Evolutionary conservation across 2,888 invertebrate genomes (phyloP).

Genomic region (Julus scandinavius): DNA sequence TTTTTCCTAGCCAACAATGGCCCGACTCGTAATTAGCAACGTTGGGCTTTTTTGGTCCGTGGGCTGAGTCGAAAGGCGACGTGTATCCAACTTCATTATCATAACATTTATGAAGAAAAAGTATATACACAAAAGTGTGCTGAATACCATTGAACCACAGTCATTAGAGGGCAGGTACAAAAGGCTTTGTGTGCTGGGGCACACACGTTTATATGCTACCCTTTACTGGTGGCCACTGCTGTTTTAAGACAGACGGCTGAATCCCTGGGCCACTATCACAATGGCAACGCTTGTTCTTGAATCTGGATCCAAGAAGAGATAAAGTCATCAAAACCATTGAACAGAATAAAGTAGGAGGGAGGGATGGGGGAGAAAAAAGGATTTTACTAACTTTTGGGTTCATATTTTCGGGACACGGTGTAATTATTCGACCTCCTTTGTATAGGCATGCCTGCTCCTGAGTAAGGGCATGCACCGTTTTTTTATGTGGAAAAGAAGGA

Average conservation of each 20-base stretch:
- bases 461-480: not conserved
- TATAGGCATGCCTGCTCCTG: too few relatives aligned
- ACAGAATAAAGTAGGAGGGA: too few relatives aligned
- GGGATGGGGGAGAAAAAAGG: not conserved
- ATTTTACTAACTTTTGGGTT: not conserved
- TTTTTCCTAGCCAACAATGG: conserved; percentile 3
- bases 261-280: not conserved
- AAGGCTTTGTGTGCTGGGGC: conserved; percentile 16
- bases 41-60: conserved; percentile 28
- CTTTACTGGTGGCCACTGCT: not conserved
- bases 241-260: conserved; percentile 22
- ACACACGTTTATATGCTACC: not conserved
- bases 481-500: not conserved
- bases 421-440: not conserved
- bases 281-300: conserved; percentile 1
- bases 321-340: not conserved
- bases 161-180: conserved; percentile 41
- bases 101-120: conserved; percentile 9
- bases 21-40: not conserved
- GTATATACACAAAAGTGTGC: not conserved
- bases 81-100: not conserved
- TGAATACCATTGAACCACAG: not conserved
- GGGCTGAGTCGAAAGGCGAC: not conserved
- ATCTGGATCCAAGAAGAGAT: conserved; percentile 1
- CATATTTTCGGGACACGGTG: conserved; percentile 1